A percentile compares a stretch with the other conserved stretches of the same genome.
These are phyloP conservation scores for Benthosema pterotum DNA, from an alignment of 2,797 vertebrate species.

Conservation along the genomic window DNA sequence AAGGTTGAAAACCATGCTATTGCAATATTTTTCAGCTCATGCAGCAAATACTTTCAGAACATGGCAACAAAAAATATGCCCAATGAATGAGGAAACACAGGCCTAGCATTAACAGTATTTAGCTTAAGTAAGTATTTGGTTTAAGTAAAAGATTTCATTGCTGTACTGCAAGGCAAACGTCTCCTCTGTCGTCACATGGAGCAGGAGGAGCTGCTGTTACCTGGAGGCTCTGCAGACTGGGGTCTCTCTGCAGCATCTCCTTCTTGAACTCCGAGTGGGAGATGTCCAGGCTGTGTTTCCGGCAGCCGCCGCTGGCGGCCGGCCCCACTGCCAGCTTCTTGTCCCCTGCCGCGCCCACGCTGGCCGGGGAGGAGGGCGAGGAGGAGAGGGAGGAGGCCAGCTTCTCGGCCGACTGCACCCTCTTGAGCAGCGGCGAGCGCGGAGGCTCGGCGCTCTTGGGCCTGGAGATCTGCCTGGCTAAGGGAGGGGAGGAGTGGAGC, in stretches of 20 bases:
- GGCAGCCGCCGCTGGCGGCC: slow-evolving; percentile 61
- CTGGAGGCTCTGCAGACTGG: slow-evolving; percentile 86
- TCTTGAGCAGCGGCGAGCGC: slow-evolving; percentile 93
- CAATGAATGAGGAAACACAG: no score
- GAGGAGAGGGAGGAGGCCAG: slow-evolving; percentile 83
- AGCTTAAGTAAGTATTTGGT: no score
- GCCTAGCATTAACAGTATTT: no score
- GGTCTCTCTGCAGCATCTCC: slow-evolving; percentile 91
- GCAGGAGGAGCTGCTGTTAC: slow-evolving; percentile 39
- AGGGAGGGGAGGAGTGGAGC: slow-evolving; percentile 91
- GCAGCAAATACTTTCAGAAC: no score
- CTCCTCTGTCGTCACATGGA: not conserved
- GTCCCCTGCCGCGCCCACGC: slow-evolving; percentile 69
- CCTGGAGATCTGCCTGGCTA: slow-evolving; percentile 90
- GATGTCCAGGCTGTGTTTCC: slow-evolving; percentile 93
- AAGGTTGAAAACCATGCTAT: no score
- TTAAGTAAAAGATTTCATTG: no score
- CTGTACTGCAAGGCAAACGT: not conserved
- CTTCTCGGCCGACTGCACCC: slow-evolving; percentile 95
- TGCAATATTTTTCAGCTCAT: no score
- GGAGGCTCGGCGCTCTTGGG: slow-evolving; percentile 94
- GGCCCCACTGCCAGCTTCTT: slow-evolving; percentile 83
- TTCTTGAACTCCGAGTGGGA: slow-evolving; percentile 93
- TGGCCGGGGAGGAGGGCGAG: slow-evolving; percentile 71
- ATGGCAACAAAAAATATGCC: no score